Evolutionary conservation across 2,888 invertebrate species (phyloP), one percentile per base, ranked within the genome.

Genomic region (Phasia obesa): DNA sequence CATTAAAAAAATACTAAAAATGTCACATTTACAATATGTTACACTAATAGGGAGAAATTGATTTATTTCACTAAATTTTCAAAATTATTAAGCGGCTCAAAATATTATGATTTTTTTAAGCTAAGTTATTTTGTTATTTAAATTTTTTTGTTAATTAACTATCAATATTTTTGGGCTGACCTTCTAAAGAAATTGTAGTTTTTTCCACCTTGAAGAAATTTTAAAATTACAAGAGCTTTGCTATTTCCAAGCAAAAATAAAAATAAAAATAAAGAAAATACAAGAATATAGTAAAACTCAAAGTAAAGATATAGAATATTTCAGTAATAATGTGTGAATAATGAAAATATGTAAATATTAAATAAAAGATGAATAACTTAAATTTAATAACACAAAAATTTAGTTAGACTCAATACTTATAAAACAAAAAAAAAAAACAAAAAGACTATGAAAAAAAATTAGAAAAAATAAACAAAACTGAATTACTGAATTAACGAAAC

Each of bases 331-430:
- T 17, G 4, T 55, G 53, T 74, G 74, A 67, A 74, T 55, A 74
- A 27, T 47, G 9, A 21, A 5, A 27, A 62, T 17, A 17, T 80
- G 60, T 71, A 71, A 38, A 74, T 74, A 67, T 31, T 49, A 57
- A 64, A 65, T 19, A 47, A 53, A 35, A 42, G 17, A 11, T 7
- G 13, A 62, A 11, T 11, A 35, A 35, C 9, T 11, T 11, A 2
- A 35, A 31, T 4, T 35, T 2, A 55, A 65, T 19, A 44, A 3
- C 2, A 31, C 42, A 31, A 71, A 73, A 73, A 27, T 62, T 57
- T 82, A 81, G 81, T 81, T 81, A 81, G 81, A 38, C 38, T 73
- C 38, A 81, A 73, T 73, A 60, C 60, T 77, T 73, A 76, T 53
- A 42, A 67, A 71, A 57, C 55, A 64, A 73, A 44, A 47, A 65